These are phyloP conservation scores for Actenoides hombroni DNA, from an alignment of 2,113 vertebrate genomes.

Conservation along the genomic window DNA sequence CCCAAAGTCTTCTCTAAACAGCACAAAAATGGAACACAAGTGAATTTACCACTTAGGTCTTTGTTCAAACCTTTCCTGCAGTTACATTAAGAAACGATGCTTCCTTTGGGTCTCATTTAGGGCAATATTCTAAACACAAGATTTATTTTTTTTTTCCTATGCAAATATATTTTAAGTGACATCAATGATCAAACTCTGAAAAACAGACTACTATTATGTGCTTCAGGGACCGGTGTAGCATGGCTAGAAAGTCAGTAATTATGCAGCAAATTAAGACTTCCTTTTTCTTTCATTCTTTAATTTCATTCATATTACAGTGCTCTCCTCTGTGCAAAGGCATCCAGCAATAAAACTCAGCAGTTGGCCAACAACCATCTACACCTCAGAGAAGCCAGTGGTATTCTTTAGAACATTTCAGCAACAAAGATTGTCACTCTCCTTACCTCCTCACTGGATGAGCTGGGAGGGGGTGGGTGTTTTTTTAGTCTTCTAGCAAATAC, in stretches of 20 bases:
- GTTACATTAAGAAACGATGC: background rate
- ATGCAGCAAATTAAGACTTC: slow-evolving; percentile 59
- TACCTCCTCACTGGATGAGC: background rate
- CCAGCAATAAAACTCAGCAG: background rate
- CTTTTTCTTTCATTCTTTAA: slow-evolving; percentile 59
- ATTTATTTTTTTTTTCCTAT: background rate
- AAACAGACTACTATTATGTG: background rate
- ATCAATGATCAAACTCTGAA: background rate
- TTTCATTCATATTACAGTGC: slow-evolving; percentile 47
- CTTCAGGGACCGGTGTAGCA: background rate
- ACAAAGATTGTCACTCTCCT: background rate
- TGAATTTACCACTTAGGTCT: background rate
- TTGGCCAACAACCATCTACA: background rate
- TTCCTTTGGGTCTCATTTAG: background rate
- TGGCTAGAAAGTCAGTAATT: slow-evolving; percentile 45
- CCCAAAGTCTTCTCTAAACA: background rate
- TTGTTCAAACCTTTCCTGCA: background rate
- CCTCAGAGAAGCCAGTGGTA: background rate
- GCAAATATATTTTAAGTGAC: background rate
- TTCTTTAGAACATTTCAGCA: background rate
- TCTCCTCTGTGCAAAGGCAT: slow-evolving; percentile 42
- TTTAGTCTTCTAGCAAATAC: background rate
- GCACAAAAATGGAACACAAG: background rate
- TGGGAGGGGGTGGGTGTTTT: background rate
- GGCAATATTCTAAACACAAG: background rate